A percentile compares a stretch with the other conserved stretches of the same genome.
These are phyloP conservation scores for Lamellibrachia columna DNA, from an alignment of 2,888 invertebrate species.

Conservation along the genomic window DNA sequence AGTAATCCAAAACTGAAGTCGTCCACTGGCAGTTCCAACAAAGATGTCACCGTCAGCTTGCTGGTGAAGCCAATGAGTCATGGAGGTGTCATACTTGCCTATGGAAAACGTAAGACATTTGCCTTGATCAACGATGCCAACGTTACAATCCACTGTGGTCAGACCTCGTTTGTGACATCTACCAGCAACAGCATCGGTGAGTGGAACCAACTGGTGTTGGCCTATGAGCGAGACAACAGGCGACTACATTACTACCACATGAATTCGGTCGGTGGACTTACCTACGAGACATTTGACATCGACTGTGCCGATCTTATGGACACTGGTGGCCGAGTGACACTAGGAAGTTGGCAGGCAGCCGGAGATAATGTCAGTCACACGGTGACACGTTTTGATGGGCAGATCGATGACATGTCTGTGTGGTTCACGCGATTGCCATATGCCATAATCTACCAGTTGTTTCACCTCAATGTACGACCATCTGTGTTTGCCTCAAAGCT, in stretches of 20 bases:
- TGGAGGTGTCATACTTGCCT: constrained; percentile 46
- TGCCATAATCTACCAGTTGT: constrained; percentile 46
- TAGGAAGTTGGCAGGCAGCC: constrained; percentile 50
- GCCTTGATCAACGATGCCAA: constrained; percentile 44
- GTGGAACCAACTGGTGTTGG: constrained; percentile 51
- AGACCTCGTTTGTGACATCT: constrained; percentile 32
- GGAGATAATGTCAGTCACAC: constrained; percentile 28
- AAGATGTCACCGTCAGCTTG: constrained; percentile 43
- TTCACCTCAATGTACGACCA: constrained; percentile 41
- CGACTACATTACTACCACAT: constrained; percentile 47
- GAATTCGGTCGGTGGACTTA: constrained; percentile 39
- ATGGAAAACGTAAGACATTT: constrained; percentile 45
- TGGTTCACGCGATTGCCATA: constrained; percentile 47
- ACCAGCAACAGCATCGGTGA: constrained; percentile 32
- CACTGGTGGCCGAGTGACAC: constrained; percentile 44
- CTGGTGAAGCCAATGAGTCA: constrained; percentile 46
- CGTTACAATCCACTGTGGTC: constrained; percentile 43
- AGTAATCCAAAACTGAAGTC: constrained; percentile 27
- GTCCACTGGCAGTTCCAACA: constrained; percentile 26
- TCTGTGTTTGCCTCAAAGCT: constrained; percentile 35
- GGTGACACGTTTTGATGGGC: constrained; percentile 39
- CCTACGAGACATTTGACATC: constrained; percentile 40
- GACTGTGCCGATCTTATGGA: constrained; percentile 42
- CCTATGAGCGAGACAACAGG: constrained; percentile 38
- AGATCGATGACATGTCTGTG: constrained; percentile 48